Conservation (phyloP, 1,140 invertebrate species). For the Ceratitis capitata region DNA sequence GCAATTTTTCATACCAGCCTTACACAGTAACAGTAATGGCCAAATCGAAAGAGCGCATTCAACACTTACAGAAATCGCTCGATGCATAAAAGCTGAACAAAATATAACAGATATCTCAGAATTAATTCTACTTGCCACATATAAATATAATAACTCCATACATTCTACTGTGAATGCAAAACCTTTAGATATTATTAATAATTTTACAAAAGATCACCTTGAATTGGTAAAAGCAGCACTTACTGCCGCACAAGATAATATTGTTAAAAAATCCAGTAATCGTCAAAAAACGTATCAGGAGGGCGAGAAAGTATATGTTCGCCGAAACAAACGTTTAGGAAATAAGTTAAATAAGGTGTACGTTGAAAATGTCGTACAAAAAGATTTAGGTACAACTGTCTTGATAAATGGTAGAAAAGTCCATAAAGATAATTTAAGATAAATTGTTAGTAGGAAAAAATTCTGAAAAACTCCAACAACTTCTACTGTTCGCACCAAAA, state of each 20-base stretch:
- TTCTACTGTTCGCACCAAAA: too few species aligned
- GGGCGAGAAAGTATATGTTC: neutral
- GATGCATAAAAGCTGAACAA: slow-evolving; percentile 34
- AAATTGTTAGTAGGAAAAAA: too few species aligned
- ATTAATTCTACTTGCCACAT: neutral
- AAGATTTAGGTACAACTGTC: too few species aligned
- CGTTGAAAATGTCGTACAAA: too few species aligned
- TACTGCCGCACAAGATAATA: neutral
- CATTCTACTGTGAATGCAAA: neutral
- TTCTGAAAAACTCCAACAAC: too few species aligned
- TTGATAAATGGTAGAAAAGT: too few species aligned
- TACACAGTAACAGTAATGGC: slow-evolving; percentile 37
- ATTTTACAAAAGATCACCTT: neutral
- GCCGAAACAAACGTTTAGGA: neutral
- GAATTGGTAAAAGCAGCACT: neutral
- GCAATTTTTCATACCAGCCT: slow-evolving; percentile 34
- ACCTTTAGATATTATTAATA: neutral
- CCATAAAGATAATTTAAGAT: too few species aligned
- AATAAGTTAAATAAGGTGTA: neutral
- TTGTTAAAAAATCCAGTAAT: neutral
- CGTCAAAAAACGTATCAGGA: too few species aligned
- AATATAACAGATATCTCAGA: too few species aligned
- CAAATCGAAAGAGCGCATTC: slow-evolving; percentile 38
- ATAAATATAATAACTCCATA: neutral
- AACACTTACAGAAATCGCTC: slow-evolving; percentile 22